Evolutionary conservation across 2,888 invertebrate species (phyloP).

Genomic region (Microctonus aethiopoides): DNA sequence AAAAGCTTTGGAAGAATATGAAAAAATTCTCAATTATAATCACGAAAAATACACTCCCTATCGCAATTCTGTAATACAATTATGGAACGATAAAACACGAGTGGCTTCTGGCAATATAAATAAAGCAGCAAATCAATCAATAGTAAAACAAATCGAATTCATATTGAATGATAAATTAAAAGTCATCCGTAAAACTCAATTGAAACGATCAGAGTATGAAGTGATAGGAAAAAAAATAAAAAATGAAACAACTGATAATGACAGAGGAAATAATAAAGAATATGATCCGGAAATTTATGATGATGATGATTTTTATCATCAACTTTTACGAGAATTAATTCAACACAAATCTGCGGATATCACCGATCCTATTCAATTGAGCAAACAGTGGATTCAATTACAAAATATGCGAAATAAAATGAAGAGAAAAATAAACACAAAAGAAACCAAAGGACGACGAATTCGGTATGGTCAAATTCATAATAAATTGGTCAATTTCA

Average conservation of each 20-base stretch:
- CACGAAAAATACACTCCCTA: conserved; percentile 75
- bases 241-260: conserved; percentile 47
- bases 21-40: conserved; percentile 70
- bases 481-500: conserved; percentile 87
- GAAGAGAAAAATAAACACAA: conserved; percentile 92
- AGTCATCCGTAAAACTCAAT: conserved; percentile 81
- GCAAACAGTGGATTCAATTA: conserved; percentile 90
- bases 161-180: conserved; percentile 82
- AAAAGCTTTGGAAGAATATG: conserved; percentile 73
- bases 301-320: conserved; percentile 97
- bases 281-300: conserved; percentile 90
- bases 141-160: conserved; percentile 86
- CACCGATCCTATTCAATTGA: conserved; percentile 86
- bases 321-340: conserved; percentile 89
- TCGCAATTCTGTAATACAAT: conserved; percentile 85
- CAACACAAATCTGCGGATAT: conserved; percentile 88
- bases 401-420: conserved; percentile 92
- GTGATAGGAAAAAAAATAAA: conserved; percentile 72
- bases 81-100: conserved; percentile 95
- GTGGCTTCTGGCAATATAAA: conserved; percentile 75
- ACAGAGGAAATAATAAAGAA: conserved; percentile 68
- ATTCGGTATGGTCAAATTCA: conserved; percentile 85
- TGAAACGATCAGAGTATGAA: conserved; percentile 80
- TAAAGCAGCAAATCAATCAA: conserved; percentile 73
- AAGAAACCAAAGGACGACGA: conserved; percentile 94